Conservation (phyloP, 2,888 invertebrate species). For the Ligdia adustata region DNA sequence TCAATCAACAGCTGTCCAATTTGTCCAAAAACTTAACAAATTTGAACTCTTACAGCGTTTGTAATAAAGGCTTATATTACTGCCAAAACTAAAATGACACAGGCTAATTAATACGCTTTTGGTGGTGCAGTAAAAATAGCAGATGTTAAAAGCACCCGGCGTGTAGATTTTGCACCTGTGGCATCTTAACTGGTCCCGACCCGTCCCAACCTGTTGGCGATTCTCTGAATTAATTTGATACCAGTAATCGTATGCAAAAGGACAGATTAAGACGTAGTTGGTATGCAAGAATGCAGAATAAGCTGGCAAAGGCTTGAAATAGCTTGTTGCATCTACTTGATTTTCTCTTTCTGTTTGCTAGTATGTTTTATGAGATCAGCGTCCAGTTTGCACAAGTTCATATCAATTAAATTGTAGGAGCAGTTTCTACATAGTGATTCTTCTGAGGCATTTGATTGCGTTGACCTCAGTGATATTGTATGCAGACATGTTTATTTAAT, state of each 20-base stretch:
- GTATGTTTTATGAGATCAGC: conserved; percentile 27
- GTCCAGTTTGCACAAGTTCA: conserved; percentile 26
- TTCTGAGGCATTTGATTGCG: conserved; percentile 29
- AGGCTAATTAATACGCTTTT: conserved; percentile 26
- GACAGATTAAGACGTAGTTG: conserved; percentile 10
- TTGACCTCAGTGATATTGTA: conserved; percentile 23
- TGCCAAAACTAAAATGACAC: background rate
- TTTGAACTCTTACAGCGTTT: conserved; percentile 2
- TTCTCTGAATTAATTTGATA: conserved; percentile 26
- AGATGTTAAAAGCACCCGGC: conserved; percentile 29
- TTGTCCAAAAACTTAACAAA: conserved; percentile 2
- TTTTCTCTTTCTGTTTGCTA: conserved; percentile 14
- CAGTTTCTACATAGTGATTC: conserved; percentile 24
- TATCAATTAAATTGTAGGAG: conserved; percentile 27
- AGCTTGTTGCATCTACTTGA: conserved; percentile 16
- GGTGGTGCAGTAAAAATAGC: conserved; percentile 23
- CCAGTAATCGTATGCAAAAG: conserved; percentile 18
- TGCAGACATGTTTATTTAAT: conserved; percentile 3
- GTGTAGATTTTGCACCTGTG: conserved; percentile 39
- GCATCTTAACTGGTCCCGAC: conserved; percentile 24
- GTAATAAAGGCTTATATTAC: background rate
- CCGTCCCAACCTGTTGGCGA: conserved; percentile 28
- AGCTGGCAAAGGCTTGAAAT: conserved; percentile 12
- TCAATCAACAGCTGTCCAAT: conserved; percentile 24
- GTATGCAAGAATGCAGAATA: conserved; percentile 17